phyloP scores from a whole-genome alignment of 92 coral and sea anemone genomes.

The Porites rus region DNA sequence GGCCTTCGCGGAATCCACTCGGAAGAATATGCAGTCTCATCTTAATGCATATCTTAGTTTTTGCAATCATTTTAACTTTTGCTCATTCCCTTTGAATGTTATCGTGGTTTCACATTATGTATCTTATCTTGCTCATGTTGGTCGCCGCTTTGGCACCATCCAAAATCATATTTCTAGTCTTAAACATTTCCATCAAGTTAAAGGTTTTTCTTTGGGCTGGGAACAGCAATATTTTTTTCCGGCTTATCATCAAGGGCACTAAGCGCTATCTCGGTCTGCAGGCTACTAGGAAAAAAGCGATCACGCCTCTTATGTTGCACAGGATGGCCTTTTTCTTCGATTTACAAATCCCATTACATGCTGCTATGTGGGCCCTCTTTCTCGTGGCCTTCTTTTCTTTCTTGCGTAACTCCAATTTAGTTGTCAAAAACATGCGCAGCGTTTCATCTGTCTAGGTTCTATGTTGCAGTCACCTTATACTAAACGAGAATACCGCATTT shows the following conservation, averaged over 20 bases:
- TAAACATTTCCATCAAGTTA: no score
- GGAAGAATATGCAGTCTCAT: slow-evolving; percentile 10
- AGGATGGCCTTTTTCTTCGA: neutral
- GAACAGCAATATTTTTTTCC: neutral
- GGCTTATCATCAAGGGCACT: neutral
- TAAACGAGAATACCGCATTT: no score
- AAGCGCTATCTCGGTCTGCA: no score
- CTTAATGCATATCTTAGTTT: neutral
- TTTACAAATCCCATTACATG: no score
- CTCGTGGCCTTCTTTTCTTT: neutral
- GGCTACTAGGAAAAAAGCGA: neutral
- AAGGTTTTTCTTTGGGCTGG: no score
- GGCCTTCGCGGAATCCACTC: neutral
- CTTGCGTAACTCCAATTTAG: neutral
- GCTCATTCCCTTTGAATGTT: neutral
- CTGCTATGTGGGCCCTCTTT: no score
- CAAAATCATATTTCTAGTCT: no score
- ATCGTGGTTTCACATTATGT: neutral
- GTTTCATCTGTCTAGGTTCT: neutral
- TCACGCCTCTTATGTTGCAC: neutral
- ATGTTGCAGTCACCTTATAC: neutral
- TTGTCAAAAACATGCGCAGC: neutral
- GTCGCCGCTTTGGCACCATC: slow-evolving; percentile 1
- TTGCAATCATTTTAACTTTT: neutral
- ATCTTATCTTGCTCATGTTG: neutral